Evolutionary conservation across 2,113 vertebrate species (phyloP).

Genomic region (Paradoxurus hermaphroditus): DNA sequence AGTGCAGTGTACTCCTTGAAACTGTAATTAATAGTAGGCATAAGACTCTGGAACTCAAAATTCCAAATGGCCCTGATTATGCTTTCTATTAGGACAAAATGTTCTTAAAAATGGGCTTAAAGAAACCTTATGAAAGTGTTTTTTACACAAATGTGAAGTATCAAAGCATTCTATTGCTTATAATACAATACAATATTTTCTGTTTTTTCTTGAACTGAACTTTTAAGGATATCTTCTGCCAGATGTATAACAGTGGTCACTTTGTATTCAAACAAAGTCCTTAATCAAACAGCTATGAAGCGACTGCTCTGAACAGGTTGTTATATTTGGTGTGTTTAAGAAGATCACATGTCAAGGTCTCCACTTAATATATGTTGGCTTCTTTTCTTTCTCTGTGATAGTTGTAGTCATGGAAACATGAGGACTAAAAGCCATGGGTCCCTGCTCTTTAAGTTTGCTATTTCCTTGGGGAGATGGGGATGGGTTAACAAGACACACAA

Average conservation of each 20-base stretch:
- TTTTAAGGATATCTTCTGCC: slow-evolving; percentile 27
- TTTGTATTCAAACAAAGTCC: background rate
- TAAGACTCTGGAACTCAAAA: background rate
- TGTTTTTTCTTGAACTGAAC: background rate
- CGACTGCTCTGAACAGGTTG: background rate
- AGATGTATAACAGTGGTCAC: slow-evolving; percentile 24
- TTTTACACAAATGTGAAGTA: background rate
- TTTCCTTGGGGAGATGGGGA: background rate
- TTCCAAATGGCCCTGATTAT: background rate
- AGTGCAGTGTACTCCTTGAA: background rate
- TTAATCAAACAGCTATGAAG: slow-evolving; percentile 40
- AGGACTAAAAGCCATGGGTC: slow-evolving; percentile 34
- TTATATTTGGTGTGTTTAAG: background rate
- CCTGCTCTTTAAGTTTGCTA: slow-evolving; percentile 28
- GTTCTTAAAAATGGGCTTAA: background rate
- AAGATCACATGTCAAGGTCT: slow-evolving; percentile 40
- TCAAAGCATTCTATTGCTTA: background rate
- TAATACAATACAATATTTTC: background rate
- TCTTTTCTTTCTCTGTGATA: slow-evolving; percentile 24
- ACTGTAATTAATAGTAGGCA: background rate
- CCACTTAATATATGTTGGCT: slow-evolving; percentile 40
- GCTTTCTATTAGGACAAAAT: background rate
- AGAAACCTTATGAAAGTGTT: background rate
- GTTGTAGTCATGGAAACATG: slow-evolving; percentile 61
- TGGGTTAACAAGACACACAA: slow-evolving; percentile 28